Evolutionary conservation across 2,797 vertebrate genomes (phyloP).

Genomic region (Hybognathus amarus): DNA sequence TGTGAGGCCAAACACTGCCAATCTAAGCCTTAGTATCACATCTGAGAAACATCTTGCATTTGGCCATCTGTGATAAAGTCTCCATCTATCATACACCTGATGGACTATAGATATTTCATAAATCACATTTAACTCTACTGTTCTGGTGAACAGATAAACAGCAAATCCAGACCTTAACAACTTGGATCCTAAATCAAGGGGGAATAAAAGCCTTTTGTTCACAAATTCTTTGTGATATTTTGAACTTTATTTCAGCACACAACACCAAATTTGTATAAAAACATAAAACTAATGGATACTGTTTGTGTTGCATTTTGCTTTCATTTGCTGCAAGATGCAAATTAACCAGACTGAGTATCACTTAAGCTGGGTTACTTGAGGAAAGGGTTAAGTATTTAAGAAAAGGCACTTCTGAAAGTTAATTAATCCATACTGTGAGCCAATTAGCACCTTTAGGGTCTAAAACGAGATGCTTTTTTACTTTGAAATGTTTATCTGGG

Average conservation of each 20-base stretch:
- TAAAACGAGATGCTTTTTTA: conserved; percentile 31
- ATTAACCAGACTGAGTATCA: background rate
- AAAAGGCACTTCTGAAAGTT: conserved; percentile 59
- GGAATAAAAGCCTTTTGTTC: conserved; percentile 2
- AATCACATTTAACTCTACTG: conserved; percentile 18
- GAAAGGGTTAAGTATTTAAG: conserved; percentile 3
- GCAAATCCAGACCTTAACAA: conserved; percentile 13
- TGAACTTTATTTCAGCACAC: background rate
- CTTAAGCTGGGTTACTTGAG: conserved; percentile 7
- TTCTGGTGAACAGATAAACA: conserved; percentile 7
- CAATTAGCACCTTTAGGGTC: conserved; percentile 33
- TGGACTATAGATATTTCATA: conserved; percentile 21
- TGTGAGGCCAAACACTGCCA: background rate
- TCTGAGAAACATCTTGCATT: conserved; percentile 26
- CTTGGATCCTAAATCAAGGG: conserved; percentile 14
- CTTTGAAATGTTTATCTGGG: conserved; percentile 38
- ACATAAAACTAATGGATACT: conserved; percentile 9
- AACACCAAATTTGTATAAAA: conserved; percentile 4
- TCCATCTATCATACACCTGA: conserved; percentile 33
- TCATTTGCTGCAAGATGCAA: conserved; percentile 17
- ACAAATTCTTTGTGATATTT: conserved; percentile 7
- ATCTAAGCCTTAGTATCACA: conserved; percentile 14
- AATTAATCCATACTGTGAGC: conserved; percentile 35
- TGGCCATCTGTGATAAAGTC: conserved; percentile 6
- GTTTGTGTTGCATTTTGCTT: background rate